These are phyloP conservation scores for Oncopeltus fasciatus DNA, from an alignment of 1,140 invertebrate genomes.

Conservation along the genomic window DNA sequence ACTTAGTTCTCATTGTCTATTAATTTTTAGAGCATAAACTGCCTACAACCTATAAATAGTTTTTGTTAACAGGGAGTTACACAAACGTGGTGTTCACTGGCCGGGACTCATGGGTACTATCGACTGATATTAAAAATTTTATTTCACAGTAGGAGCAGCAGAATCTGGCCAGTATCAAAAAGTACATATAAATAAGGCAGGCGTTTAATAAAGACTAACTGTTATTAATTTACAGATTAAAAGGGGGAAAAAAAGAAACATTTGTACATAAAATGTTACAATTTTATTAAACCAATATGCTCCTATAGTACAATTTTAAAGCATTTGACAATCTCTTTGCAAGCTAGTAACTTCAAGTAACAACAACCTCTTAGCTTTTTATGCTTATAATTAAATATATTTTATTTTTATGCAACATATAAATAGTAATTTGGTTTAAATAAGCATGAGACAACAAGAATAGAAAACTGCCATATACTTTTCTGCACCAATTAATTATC, in stretches of 20 bases:
- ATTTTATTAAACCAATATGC: slow-evolving; percentile 6
- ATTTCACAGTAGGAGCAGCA: no score
- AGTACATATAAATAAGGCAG: no score
- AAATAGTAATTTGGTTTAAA: background rate
- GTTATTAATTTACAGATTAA: no score
- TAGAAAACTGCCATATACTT: background rate
- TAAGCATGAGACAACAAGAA: slow-evolving; percentile 1
- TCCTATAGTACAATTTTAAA: slow-evolving; percentile 11
- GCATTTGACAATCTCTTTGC: slow-evolving; percentile 13
- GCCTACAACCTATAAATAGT: no score
- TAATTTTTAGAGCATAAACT: no score
- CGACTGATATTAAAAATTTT: no score
- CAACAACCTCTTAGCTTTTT: slow-evolving; percentile 8
- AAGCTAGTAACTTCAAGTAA: slow-evolving; percentile 8
- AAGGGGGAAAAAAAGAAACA: background rate
- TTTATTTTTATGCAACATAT: slow-evolving; percentile 5
- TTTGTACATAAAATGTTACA: slow-evolving; percentile 8
- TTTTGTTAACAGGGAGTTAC: no score
- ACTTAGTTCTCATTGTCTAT: no score
- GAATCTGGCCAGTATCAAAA: no score
- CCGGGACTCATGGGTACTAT: no score
- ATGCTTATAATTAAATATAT: background rate
- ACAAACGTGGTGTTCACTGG: no score
- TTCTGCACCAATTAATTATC: background rate
- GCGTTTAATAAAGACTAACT: no score